These are phyloP conservation scores for Vicugna pacos DNA, from an alignment of 2,113 vertebrate species.

Conservation along the genomic window DNA sequence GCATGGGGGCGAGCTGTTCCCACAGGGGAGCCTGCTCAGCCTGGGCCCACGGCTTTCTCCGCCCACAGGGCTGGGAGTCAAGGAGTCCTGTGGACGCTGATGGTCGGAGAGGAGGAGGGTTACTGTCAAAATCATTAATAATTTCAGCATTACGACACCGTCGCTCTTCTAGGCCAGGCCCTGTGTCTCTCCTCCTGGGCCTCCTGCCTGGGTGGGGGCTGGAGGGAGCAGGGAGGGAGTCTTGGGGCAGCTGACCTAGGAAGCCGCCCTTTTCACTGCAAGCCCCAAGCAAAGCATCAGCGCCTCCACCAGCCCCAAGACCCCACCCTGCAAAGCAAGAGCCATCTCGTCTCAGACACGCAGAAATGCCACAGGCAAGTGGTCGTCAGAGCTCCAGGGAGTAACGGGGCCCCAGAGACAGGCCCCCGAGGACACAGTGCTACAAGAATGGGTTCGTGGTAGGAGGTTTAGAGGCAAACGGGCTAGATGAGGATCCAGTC, in stretches of 20 bases:
- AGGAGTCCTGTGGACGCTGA: background rate
- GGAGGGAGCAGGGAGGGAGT: background rate
- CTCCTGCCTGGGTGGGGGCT: background rate
- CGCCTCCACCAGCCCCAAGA: background rate
- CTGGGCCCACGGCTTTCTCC: background rate
- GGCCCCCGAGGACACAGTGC: slow-evolving; percentile 50
- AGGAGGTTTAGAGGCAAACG: slow-evolving; percentile 78
- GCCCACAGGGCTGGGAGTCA: background rate
- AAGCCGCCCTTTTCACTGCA: background rate
- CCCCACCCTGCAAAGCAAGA: background rate
- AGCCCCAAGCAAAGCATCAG: slow-evolving; percentile 47
- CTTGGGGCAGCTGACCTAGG: background rate
- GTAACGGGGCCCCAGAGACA: background rate
- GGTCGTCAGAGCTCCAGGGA: slow-evolving; percentile 43
- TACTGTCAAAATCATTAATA: background rate
- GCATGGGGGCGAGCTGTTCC: background rate
- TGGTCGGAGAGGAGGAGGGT: background rate
- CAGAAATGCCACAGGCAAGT: slow-evolving; percentile 42
- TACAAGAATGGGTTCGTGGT: slow-evolving; percentile 87
- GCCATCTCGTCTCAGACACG: slow-evolving; percentile 41
- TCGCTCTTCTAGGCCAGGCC: background rate
- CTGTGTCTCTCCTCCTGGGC: background rate
- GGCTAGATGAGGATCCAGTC: slow-evolving; percentile 76
- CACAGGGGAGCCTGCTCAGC: background rate
- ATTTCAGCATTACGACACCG: background rate